Evolutionary conservation across 1,140 invertebrate species (phyloP).

Genomic region (Drosophila oshimai): DNA sequence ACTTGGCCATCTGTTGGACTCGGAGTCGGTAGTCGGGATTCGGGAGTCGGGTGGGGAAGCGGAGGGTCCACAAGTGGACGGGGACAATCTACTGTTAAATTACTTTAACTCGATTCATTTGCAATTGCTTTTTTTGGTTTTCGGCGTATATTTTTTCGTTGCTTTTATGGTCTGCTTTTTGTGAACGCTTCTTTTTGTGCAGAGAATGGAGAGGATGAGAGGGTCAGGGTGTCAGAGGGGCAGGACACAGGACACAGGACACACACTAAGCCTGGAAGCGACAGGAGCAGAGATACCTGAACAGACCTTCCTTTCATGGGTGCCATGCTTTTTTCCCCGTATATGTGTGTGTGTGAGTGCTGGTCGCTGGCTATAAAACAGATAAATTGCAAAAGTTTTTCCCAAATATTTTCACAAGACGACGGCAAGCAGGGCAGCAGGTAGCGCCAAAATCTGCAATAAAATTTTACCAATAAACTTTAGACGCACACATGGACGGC

Average conservation of each 20-base stretch:
- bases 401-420: constrained; percentile 80
- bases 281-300: constrained; percentile 71
- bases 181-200: neutral
- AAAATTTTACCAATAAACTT: constrained; percentile 81
- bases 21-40: no score
- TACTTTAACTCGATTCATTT: constrained; percentile 77
- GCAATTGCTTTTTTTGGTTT: constrained; percentile 53
- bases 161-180: neutral
- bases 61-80: neutral
- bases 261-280: constrained; percentile 48
- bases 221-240: neutral
- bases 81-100: constrained; percentile 69
- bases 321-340: constrained; percentile 7
- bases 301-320: constrained; percentile 13
- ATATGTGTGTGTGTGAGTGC: constrained; percentile 11
- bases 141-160: constrained; percentile 12
- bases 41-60: neutral
- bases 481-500: constrained; percentile 58
- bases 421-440: constrained; percentile 32
- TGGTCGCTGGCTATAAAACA: constrained; percentile 77
- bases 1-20: constrained; percentile 48
- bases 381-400: constrained; percentile 81
- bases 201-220: neutral
- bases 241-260: neutral
- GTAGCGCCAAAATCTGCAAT: constrained; percentile 75